These are phyloP conservation scores for Chrysolina haemoptera DNA, from an alignment of 2,888 invertebrate genomes.

Conservation along the genomic window DNA sequence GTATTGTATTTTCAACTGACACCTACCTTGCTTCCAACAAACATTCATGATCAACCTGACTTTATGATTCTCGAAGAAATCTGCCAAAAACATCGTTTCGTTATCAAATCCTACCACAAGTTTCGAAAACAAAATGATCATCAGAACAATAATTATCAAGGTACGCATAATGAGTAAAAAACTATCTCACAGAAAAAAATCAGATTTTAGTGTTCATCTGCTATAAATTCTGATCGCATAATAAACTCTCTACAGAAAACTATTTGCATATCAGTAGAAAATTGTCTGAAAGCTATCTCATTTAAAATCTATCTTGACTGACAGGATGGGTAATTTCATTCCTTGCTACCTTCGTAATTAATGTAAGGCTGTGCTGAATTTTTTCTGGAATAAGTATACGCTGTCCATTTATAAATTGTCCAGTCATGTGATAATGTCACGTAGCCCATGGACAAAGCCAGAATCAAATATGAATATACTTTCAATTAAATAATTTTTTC, in stretches of 20 bases:
- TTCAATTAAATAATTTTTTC: too few species aligned
- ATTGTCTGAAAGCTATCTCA: background rate
- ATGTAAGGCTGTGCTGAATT: background rate
- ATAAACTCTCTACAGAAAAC: background rate
- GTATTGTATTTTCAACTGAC: background rate
- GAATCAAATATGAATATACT: too few species aligned
- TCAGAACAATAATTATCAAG: background rate
- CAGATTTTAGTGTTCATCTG: background rate
- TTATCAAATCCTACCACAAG: conserved; percentile 1
- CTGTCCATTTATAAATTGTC: too few species aligned
- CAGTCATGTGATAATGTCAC: too few species aligned
- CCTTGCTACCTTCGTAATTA: background rate
- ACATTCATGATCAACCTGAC: conserved; percentile 29
- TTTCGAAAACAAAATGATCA: background rate
- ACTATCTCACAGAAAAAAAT: background rate
- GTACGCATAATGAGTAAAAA: background rate
- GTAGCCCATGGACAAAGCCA: too few species aligned
- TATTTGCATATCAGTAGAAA: background rate
- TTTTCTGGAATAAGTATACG: too few species aligned
- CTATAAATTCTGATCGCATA: background rate
- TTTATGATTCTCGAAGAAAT: conserved; percentile 36
- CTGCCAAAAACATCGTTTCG: conserved; percentile 26
- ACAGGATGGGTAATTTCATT: conserved; percentile 7
- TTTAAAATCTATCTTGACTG: background rate
- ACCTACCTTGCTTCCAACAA: conserved; percentile 36